Conservation (phyloP, 2,888 invertebrate genomes). For the Andrena fulva region DNA sequence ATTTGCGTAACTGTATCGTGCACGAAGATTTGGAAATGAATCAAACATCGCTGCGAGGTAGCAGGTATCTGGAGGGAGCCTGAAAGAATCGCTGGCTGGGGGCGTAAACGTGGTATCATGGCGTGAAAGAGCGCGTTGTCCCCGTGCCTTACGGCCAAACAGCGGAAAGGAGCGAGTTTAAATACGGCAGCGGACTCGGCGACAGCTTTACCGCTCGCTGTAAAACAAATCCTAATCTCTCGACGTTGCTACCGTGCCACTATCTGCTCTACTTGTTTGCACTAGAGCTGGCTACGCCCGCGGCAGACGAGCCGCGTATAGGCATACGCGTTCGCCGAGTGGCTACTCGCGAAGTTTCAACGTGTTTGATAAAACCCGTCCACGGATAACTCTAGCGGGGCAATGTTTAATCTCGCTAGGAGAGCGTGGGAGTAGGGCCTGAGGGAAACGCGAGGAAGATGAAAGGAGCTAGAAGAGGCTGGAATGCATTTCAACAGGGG, state of each 20-base stretch:
- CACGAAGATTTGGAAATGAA: background rate
- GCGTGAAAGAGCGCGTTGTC: conserved; percentile 47
- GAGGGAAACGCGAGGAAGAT: conserved; percentile 10
- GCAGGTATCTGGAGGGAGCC: background rate
- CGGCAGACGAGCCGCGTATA: conserved; percentile 46
- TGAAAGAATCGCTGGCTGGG: background rate
- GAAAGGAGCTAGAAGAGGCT: conserved; percentile 19
- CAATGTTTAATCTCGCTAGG: conserved; percentile 44
- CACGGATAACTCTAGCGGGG: background rate
- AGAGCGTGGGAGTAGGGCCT: conserved; percentile 22
- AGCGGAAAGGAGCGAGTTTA: conserved; percentile 65
- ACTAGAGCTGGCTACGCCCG: conserved; percentile 51
- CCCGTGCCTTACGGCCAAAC: conserved; percentile 20
- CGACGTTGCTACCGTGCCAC: conserved; percentile 81
- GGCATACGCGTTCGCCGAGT: conserved; percentile 48
- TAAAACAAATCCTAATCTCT: conserved; percentile 84
- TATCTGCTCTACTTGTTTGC: conserved; percentile 79
- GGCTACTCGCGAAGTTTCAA: conserved; percentile 34
- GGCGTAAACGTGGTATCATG: conserved; percentile 16
- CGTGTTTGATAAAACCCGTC: conserved; percentile 44
- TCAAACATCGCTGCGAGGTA: background rate
- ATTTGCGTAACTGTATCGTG: background rate
- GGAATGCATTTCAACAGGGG: conserved; percentile 11
- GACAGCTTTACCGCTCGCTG: conserved; percentile 84
- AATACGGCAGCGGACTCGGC: conserved; percentile 77